Percentiles rank a stretch among this genome's conserved stretches.
These are phyloP conservation scores for Campaea margaritaria DNA, from an alignment of 2,888 invertebrate species.

Conservation along the genomic window DNA sequence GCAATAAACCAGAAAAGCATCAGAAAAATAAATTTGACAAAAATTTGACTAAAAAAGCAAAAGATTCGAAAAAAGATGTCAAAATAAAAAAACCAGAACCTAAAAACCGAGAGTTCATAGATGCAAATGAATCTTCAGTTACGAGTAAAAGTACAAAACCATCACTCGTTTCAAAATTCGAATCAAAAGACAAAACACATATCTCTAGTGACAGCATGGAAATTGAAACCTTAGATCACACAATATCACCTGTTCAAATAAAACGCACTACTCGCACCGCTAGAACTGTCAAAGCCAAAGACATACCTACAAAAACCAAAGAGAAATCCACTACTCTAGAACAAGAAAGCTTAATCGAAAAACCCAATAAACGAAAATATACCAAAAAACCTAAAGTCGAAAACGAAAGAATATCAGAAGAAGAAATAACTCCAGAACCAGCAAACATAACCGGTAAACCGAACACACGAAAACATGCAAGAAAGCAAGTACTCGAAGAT, in stretches of 20 bases:
- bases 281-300: slow-evolving; percentile 48
- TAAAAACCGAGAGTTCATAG: slow-evolving; percentile 17
- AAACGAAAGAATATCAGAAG: not conserved
- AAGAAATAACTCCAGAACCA: not conserved
- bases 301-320: slow-evolving; percentile 32
- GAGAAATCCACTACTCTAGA: slow-evolving; percentile 33
- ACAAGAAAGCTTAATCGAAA: slow-evolving; percentile 21
- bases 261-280: slow-evolving; percentile 43
- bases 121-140: slow-evolving; percentile 15
- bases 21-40: slow-evolving; percentile 1
- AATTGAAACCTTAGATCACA: slow-evolving; percentile 10
- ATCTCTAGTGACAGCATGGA: slow-evolving; percentile 25
- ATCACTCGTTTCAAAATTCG: slow-evolving; percentile 9
- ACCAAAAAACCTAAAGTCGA: slow-evolving; percentile 15
- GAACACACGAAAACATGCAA: slow-evolving; percentile 21
- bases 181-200: slow-evolving; percentile 26
- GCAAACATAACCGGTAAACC: slow-evolving; percentile 22
- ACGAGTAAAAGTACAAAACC: slow-evolving; percentile 15
- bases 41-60: slow-evolving; percentile 16
- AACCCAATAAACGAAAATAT: slow-evolving; percentile 32
- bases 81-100: slow-evolving; percentile 24
- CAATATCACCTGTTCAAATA: slow-evolving; percentile 15
- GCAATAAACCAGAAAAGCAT: slow-evolving; percentile 13
- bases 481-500: slow-evolving; percentile 19
- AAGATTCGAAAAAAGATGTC: slow-evolving; percentile 18